A percentile compares a stretch with the other conserved stretches of the same genome.
Evolutionary conservation across 2,888 invertebrate genomes (phyloP).

Genomic region (Plagodis dolabraria): DNA sequence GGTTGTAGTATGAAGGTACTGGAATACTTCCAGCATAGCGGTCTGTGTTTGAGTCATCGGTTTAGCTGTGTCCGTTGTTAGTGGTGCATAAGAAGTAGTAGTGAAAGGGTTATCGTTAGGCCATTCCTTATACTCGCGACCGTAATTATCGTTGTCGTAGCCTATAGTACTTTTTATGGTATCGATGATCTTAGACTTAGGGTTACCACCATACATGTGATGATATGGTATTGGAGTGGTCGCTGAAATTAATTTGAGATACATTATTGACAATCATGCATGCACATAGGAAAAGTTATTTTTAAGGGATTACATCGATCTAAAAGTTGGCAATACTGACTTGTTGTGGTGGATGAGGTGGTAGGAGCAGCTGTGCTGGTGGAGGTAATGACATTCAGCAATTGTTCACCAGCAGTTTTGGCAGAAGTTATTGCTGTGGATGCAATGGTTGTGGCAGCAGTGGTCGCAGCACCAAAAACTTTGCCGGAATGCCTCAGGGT

Average conservation of each 20-base stretch:
- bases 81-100: constrained; percentile 73
- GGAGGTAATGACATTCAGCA: constrained; percentile 67
- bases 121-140: constrained; percentile 75
- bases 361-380: constrained; percentile 69
- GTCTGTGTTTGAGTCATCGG: constrained; percentile 76
- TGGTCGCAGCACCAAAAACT: constrained; percentile 85
- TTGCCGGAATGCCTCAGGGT: constrained; percentile 90
- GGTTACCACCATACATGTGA: constrained; percentile 76
- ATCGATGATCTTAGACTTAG: constrained; percentile 81
- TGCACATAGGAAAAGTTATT: constrained; percentile 52
- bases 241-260: constrained; percentile 75
- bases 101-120: constrained; percentile 82
- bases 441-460: constrained; percentile 80
- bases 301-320: constrained; percentile 39
- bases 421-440: constrained; percentile 73
- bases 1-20: constrained; percentile 79
- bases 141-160: constrained; percentile 71
- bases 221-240: constrained; percentile 76
- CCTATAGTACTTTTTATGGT: constrained; percentile 80
- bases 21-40: constrained; percentile 81
- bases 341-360: constrained; percentile 76
- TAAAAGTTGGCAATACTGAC: constrained; percentile 63
- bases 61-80: constrained; percentile 75
- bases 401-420: constrained; percentile 70
- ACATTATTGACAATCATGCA: constrained; percentile 67